Conservation (phyloP, 2,113 vertebrate genomes). For the Eublepharis macularius region DNA sequence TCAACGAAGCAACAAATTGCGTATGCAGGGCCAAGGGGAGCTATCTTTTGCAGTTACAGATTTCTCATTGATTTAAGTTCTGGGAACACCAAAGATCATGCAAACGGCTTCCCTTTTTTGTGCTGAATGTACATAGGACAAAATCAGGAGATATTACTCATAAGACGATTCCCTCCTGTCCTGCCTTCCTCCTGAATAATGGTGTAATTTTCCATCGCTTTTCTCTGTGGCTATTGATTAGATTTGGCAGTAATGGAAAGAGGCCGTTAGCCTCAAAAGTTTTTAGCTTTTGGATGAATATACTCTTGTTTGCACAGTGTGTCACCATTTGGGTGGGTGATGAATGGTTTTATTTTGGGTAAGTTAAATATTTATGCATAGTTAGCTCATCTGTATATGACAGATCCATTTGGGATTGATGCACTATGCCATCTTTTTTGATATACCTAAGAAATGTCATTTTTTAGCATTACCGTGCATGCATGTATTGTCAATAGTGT, state of each 20-base stretch:
- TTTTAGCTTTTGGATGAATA: background rate
- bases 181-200: background rate
- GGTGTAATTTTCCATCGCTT: background rate
- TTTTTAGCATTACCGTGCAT: background rate
- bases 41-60: background rate
- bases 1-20: background rate
- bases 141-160: background rate
- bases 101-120: background rate
- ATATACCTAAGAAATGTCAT: background rate
- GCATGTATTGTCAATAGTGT: no score
- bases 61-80: background rate
- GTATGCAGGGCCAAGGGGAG: background rate
- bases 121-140: background rate
- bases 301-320: background rate
- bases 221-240: background rate
- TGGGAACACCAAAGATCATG: background rate
- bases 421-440: background rate
- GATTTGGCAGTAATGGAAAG: background rate
- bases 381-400: background rate
- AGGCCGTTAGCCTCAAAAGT: background rate
- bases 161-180: background rate
- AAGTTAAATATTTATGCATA: background rate
- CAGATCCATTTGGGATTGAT: background rate
- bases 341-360: background rate
- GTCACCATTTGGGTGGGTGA: background rate